phyloP scores from a whole-genome alignment of 2,888 invertebrate species.

The Pachycephus smyrnensis region DNA sequence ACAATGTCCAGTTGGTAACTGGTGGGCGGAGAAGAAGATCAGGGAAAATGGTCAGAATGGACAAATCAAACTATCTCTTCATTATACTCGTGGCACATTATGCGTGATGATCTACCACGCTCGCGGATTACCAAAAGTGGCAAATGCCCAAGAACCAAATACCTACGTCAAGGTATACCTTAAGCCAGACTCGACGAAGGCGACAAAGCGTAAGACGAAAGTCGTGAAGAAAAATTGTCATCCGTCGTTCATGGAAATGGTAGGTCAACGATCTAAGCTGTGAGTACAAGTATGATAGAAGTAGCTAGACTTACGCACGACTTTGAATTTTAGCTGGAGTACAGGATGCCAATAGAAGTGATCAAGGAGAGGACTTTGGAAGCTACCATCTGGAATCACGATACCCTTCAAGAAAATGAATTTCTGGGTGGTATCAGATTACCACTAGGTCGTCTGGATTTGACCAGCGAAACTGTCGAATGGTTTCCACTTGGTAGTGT shows the following conservation, averaged over 20 bases:
- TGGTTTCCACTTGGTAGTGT: slow-evolving; percentile 84
- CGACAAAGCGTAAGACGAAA: slow-evolving; percentile 96
- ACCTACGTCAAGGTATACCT: slow-evolving; percentile 94
- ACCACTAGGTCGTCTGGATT: slow-evolving; percentile 78
- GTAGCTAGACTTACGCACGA: slow-evolving; percentile 15
- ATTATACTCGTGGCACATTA: slow-evolving; percentile 80
- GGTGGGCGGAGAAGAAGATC: slow-evolving; percentile 62
- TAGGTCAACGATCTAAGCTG: slow-evolving; percentile 60
- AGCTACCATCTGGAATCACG: slow-evolving; percentile 96
- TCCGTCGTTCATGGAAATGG: slow-evolving; percentile 99
- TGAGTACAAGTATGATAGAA: not conserved
- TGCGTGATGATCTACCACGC: slow-evolving; percentile 92
- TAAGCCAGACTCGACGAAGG: slow-evolving; percentile 91
- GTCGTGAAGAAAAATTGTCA: slow-evolving; percentile 92
- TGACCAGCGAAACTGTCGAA: slow-evolving; percentile 82
- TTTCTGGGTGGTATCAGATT: slow-evolving; percentile 93
- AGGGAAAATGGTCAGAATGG: slow-evolving; percentile 70
- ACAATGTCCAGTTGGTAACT: slow-evolving; percentile 57
- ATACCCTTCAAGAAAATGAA: slow-evolving; percentile 93
- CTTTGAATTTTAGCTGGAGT: slow-evolving; percentile 78
- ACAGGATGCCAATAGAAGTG: slow-evolving; percentile 85
- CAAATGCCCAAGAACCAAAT: slow-evolving; percentile 86
- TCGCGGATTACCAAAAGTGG: slow-evolving; percentile 83
- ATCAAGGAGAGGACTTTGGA: slow-evolving; percentile 83
- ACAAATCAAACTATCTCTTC: slow-evolving; percentile 82